phyloP scores from a whole-genome alignment of 2,797 vertebrate species.

The Lycodopsis pacificus region DNA sequence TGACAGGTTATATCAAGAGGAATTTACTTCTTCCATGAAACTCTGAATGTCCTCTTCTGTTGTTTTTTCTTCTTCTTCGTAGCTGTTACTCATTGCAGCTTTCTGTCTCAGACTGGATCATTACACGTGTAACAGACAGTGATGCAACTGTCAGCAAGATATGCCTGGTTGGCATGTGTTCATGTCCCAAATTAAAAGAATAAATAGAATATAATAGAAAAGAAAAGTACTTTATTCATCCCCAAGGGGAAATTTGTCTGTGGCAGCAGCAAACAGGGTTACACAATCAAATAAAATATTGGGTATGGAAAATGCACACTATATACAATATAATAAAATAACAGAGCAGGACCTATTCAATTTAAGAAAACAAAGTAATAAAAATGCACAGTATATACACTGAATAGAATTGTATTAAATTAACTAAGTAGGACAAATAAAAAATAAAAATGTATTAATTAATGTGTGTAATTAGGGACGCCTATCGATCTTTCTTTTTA shows the following conservation, averaged over 20 bases:
- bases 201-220: too few relatives aligned
- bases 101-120: not conserved
- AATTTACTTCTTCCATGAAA: conserved; percentile 12
- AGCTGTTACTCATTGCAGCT: conserved; percentile 6
- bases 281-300: too few relatives aligned
- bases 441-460: not conserved
- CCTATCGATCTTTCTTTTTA: not conserved
- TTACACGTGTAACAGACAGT: not conserved
- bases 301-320: too few relatives aligned
- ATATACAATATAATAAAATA: too few relatives aligned
- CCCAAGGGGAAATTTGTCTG: too few relatives aligned
- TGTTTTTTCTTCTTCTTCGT: not conserved
- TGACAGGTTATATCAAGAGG: conserved; percentile 7
- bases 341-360: too few relatives aligned
- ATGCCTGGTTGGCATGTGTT: not conserved
- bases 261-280: too few relatives aligned
- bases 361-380: too few relatives aligned
- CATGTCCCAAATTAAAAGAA: not conserved
- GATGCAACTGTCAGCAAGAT: not conserved
- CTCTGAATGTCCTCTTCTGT: not conserved
- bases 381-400: too few relatives aligned
- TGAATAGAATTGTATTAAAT: too few relatives aligned
- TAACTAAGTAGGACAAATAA: too few relatives aligned
- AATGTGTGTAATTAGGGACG: not conserved
- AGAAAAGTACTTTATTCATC: too few relatives aligned